phyloP scores from a whole-genome alignment of 2,888 invertebrate genomes.

The Amiota communis region DNA sequence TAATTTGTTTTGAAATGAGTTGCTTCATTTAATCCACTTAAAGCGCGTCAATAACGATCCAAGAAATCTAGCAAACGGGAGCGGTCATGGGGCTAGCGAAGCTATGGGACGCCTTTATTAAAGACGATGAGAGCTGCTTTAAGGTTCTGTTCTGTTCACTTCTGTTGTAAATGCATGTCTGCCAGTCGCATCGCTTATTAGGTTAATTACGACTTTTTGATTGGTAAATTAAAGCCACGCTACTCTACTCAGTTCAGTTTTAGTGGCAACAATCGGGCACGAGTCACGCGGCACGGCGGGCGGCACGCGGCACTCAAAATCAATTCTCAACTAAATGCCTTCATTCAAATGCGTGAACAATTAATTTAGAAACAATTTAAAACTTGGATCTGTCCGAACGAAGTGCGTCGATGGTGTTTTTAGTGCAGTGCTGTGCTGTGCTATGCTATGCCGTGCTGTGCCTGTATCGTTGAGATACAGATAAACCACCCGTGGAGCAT shows the following conservation, averaged over 20 bases:
- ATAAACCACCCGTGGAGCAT: constrained; percentile 60
- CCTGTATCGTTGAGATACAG: constrained; percentile 47
- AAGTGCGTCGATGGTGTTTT: not conserved
- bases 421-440: constrained; percentile 20
- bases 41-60: constrained; percentile 53
- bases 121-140: not conserved
- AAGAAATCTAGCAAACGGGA: constrained; percentile 18
- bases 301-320: constrained; percentile 53
- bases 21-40: constrained; percentile 63
- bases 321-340: constrained; percentile 61
- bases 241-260: constrained; percentile 21
- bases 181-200: constrained; percentile 54
- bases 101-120: constrained; percentile 9
- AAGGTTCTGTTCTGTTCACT: constrained; percentile 28
- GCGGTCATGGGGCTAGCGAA: constrained; percentile 32
- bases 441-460: constrained; percentile 32
- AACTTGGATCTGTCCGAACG: constrained; percentile 34
- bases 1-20: constrained; percentile 57
- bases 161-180: constrained; percentile 35
- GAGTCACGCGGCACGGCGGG: constrained; percentile 53
- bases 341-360: constrained; percentile 66
- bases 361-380: constrained; percentile 66
- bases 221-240: constrained; percentile 61
- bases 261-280: constrained; percentile 25
- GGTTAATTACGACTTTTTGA: constrained; percentile 68